phyloP scores from a whole-genome alignment of 2,888 invertebrate genomes.

The Invenusta paracnida region DNA sequence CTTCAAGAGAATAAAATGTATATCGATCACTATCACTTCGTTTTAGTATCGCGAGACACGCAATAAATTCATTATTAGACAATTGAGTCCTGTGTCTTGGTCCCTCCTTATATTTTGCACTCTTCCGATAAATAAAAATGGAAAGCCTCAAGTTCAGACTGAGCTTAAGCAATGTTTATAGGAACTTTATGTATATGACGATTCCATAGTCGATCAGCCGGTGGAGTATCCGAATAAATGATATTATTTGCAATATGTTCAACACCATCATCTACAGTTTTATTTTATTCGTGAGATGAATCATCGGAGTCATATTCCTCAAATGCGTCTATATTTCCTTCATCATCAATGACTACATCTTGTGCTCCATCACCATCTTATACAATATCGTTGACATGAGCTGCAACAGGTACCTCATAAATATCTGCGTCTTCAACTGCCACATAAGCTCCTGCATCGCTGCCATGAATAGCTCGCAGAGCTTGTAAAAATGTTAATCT shows the following conservation, averaged over 20 bases:
- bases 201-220: slow-evolving; percentile 7
- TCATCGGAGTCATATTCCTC: slow-evolving; percentile 4
- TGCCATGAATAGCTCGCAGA: too few relatives aligned
- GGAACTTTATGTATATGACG: neutral
- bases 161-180: slow-evolving; percentile 2
- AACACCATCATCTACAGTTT: neutral
- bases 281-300: neutral
- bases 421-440: too few relatives aligned
- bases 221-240: neutral
- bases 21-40: slow-evolving; percentile 9
- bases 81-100: neutral
- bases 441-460: too few relatives aligned
- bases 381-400: neutral
- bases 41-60: neutral
- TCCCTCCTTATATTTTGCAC: neutral
- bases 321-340: slow-evolving; percentile 5
- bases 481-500: too few relatives aligned
- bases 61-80: slow-evolving; percentile 14
- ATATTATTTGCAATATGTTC: neutral
- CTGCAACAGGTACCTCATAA: too few relatives aligned
- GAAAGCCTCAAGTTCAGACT: slow-evolving; percentile 18
- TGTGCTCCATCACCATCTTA: neutral
- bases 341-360: neutral
- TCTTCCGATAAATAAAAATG: slow-evolving; percentile 9
- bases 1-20: neutral